A percentile compares a stretch with the other conserved stretches of the same genome.
These are phyloP conservation scores for Caenorhabditis briggsae DNA, from an alignment of 1,140 invertebrate species.

Conservation along the genomic window DNA sequence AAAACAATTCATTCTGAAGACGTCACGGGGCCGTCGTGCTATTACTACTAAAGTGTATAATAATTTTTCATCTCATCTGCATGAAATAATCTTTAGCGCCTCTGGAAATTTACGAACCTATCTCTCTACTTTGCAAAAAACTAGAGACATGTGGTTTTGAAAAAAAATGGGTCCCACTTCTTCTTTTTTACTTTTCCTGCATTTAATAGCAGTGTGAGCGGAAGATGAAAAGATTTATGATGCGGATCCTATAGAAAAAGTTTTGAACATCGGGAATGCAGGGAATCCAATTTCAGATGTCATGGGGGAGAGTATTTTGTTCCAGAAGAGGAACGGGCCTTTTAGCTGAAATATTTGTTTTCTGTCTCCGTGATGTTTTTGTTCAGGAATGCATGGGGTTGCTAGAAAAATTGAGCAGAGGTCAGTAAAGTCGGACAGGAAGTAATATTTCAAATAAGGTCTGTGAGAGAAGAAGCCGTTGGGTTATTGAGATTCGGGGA, in stretches of 20 bases:
- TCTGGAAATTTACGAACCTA: background rate
- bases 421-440: too few species aligned
- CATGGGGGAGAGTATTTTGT: background rate
- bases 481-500: too few species aligned
- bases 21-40: background rate
- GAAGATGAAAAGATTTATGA: background rate
- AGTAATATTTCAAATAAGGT: too few species aligned
- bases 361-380: too few species aligned
- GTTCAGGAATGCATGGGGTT: too few species aligned
- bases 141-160: too few species aligned
- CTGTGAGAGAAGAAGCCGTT: too few species aligned
- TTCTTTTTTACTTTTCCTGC: too few species aligned
- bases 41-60: background rate
- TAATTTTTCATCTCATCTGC: background rate
- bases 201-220: background rate
- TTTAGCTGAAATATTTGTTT: too few species aligned
- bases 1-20: constrained; percentile 47
- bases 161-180: background rate
- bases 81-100: background rate
- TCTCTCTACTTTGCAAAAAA: background rate
- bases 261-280: background rate
- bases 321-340: too few species aligned
- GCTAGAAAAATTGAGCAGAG: too few species aligned
- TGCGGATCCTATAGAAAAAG: background rate
- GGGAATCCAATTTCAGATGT: constrained; percentile 47